Base-by-base conservation (phyloP, 2,888 invertebrate species). In the Celastrina argiolus region DNA sequence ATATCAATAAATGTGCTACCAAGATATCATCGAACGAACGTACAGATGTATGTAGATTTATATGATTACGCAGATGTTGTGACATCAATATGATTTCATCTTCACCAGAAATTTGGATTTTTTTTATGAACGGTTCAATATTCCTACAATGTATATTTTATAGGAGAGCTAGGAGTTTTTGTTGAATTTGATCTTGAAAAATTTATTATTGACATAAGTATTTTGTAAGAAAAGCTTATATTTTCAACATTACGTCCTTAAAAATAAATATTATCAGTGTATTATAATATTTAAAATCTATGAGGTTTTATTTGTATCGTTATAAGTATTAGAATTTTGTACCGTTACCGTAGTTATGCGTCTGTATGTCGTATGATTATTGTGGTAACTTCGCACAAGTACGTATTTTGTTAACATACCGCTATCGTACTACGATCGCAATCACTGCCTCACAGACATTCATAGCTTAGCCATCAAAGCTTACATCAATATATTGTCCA, bases 401-500 rank as follows among this genome's bases (percentile, higher is more conserved):
- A 69, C 64, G 63, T 67, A 72, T 71, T 70, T 67, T 76, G 75
- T 34, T 18, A 39, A 75, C 69, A 72, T 76, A 74, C 76, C 74
- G 75, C 78, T 74, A 76, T 78, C 78, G 78, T 31, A 31, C 31
- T 6, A 82, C 76, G 74, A 82, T 83, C 85, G 90, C 88, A 88
- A 87, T 90, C 90, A 91, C 89, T 91, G 91, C 90, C 90, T 91
- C 91, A 88, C 91, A 82, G 80, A 90, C 90, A 91, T 90, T 90
- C 91, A 88, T 90, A 87, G 91, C 90, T 90, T 88, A 84, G 81
- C 84, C 82, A 81, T 84, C 81, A 80, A 81, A 87, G 87, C 88
- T 87, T 86, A 77, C 82, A 84, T 81, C 82, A 39, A 26, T 63
- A 64, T 66, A 59, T 75, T 76, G 82, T 86, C 83, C 86, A 83